A percentile compares a stretch with the other conserved stretches of the same genome.
Conservation (phyloP, 2,797 vertebrate species). For the Nyctibius grandis region DNA sequence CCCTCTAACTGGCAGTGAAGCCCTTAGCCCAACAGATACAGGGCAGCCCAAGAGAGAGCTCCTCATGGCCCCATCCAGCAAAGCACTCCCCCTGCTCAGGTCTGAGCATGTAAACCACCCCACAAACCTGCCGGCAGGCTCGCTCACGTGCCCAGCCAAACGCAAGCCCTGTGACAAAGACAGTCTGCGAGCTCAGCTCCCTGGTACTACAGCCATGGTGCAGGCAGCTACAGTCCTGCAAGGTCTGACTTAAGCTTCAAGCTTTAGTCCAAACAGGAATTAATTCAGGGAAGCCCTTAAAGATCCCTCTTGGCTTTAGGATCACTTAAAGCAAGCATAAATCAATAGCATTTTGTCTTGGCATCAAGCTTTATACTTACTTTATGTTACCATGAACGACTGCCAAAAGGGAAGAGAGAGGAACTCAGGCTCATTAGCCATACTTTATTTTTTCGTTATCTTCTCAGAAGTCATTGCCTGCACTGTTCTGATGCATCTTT, state of each 20-base stretch:
- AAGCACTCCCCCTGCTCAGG: neutral
- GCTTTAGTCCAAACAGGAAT: neutral
- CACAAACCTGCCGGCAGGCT: neutral
- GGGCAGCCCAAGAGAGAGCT: neutral
- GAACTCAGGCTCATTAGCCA: neutral
- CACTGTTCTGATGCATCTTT: neutral
- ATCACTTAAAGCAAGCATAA: neutral
- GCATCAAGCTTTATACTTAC: neutral
- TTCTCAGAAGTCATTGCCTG: conserved; percentile 11
- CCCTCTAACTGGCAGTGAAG: neutral
- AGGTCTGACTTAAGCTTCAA: neutral
- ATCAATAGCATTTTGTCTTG: neutral
- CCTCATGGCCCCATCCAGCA: neutral
- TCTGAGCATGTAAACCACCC: neutral
- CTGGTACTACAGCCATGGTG: rapidly evolving
- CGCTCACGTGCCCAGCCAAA: rapidly evolving
- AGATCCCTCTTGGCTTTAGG: neutral
- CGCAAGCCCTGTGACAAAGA: rapidly evolving
- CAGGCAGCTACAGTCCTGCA: neutral
- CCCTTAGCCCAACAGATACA: neutral
- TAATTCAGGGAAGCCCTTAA: neutral
- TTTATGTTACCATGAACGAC: neutral
- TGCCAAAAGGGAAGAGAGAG: neutral
- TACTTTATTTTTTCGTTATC: neutral
- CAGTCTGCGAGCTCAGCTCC: neutral